Percentiles rank a stretch among this genome's conserved stretches.
Conservation (phyloP, 2,797 vertebrate genomes). For the Ispidina lecontei region DNA sequence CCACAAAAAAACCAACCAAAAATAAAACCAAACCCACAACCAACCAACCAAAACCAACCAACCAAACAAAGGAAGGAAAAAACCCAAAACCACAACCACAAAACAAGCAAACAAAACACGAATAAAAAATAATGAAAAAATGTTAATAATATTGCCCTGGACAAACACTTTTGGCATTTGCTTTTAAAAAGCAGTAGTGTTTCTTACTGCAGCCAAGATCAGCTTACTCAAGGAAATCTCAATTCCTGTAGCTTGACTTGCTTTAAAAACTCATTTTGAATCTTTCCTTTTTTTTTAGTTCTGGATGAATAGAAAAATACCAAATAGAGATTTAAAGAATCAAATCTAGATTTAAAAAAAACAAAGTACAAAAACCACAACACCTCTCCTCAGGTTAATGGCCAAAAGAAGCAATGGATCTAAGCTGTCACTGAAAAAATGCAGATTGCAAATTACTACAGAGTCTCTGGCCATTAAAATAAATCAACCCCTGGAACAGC, state of each 20-base stretch:
- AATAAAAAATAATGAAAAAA: background rate
- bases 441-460: slow-evolving; percentile 45
- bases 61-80: background rate
- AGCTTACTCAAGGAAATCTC: slow-evolving; percentile 31
- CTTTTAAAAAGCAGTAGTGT: slow-evolving; percentile 19
- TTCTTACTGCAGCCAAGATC: slow-evolving; percentile 25
- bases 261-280: background rate
- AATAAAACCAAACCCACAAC: background rate
- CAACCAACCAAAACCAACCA: no score
- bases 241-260: background rate
- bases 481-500: slow-evolving; percentile 57
- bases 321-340: background rate
- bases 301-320: background rate
- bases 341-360: background rate
- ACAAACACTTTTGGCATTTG: slow-evolving; percentile 24
- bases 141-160: background rate
- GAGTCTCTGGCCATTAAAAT: slow-evolving; percentile 57
- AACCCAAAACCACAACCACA: no score
- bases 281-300: background rate
- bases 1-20: no score
- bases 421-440: slow-evolving; percentile 48
- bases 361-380: no score
- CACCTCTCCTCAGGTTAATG: background rate
- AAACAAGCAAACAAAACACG: background rate
- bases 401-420: slow-evolving; percentile 18